These are phyloP conservation scores for Felis chaus DNA, from an alignment of 2,113 vertebrate species.

Conservation along the genomic window DNA sequence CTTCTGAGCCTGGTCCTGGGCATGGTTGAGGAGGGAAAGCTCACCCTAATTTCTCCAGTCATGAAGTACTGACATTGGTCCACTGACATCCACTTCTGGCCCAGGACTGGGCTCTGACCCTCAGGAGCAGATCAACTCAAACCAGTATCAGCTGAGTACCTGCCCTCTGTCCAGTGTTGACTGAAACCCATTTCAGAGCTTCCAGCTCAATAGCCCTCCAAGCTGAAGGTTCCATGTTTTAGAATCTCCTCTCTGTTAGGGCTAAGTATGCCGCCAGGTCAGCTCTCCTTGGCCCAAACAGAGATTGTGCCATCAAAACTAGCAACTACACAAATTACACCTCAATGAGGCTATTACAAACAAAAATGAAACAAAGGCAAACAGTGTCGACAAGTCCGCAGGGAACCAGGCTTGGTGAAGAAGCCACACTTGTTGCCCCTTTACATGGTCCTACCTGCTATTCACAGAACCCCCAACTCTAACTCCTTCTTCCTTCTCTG, in stretches of 20 bases:
- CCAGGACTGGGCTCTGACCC: neutral
- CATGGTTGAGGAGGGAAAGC: neutral
- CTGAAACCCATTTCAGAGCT: neutral
- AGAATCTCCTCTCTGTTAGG: neutral
- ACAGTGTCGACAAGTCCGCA: neutral
- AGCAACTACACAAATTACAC: neutral
- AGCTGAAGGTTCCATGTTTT: neutral
- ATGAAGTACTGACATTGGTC: neutral
- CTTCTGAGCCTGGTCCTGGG: neutral
- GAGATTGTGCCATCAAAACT: neutral
- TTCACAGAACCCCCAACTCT: neutral
- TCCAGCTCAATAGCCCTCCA: neutral
- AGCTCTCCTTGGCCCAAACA: neutral
- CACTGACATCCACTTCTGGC: neutral
- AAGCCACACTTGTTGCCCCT: neutral
- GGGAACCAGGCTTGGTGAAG: neutral
- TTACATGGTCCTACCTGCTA: neutral
- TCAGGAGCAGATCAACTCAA: neutral
- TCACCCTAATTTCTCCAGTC: neutral
- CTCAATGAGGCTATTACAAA: neutral
- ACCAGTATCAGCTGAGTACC: neutral
- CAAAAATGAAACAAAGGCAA: neutral
- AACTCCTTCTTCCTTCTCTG: neutral
- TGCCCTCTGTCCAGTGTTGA: neutral
- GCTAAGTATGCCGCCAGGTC: neutral